Percentiles rank a stretch among this genome's conserved stretches.
Evolutionary conservation across 2,888 invertebrate species (phyloP).

Genomic region (Athalia rosae): DNA sequence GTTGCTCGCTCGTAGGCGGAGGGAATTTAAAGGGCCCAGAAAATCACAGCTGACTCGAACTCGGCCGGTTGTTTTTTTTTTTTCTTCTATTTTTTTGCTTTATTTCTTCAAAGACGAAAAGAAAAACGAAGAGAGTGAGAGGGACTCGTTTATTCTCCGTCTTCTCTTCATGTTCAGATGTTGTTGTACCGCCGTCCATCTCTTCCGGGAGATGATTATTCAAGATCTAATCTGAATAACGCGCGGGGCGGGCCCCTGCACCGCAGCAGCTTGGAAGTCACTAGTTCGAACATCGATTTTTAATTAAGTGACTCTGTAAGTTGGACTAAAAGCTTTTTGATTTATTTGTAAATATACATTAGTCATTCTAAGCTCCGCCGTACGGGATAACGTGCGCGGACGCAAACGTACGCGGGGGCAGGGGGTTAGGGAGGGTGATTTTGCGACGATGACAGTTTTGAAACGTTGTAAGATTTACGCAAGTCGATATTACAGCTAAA

Average conservation of each 20-base stretch:
- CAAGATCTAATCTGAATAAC: conserved; percentile 17
- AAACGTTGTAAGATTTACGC: neutral
- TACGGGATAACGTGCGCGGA: too few species aligned
- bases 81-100: neutral
- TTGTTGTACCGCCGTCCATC: neutral
- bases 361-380: too few species aligned
- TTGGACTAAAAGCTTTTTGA: too few species aligned
- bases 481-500: conserved; percentile 18
- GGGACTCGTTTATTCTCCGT: conserved; percentile 1
- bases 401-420: neutral
- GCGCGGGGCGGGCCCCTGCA: neutral
- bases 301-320: too few species aligned
- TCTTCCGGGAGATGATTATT: conserved; percentile 14
- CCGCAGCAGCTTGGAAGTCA: neutral
- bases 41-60: conserved; percentile 33
- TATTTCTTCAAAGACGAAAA: neutral
- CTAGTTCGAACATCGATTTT: conserved; percentile 11
- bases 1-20: conserved; percentile 36
- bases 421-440: neutral
- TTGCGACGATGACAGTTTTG: neutral
- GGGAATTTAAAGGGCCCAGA: conserved; percentile 60
- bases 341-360: too few species aligned
- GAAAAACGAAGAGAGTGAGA: too few species aligned
- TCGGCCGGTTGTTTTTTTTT: neutral
- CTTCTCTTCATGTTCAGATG: neutral